Evolutionary conservation across 37 sponge, comb jelly and placozoan species (phyloP), one percentile per base, ranked within the genome.

Genomic region (Bolinopsis microptera): DNA sequence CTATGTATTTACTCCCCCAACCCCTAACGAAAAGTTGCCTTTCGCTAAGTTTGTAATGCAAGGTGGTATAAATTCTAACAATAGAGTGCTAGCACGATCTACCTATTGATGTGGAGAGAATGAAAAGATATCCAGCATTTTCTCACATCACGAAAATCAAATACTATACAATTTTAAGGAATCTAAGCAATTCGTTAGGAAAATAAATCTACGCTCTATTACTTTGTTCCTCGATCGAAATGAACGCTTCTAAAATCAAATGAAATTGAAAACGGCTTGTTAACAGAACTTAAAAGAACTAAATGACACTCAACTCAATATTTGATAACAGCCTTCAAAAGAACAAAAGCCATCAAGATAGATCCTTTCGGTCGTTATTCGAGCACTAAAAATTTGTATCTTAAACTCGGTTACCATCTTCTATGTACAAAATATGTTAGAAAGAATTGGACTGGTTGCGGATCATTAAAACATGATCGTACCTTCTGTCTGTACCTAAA

Each of bases 81-180:
- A 48, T 80, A 93, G 76, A 36, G 76, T 61, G 0, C 76, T 93
- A 16, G 36, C 82, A 32, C 0, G 67, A 38, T n/a, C n/a, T n/a
- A n/a, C n/a, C n/a, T n/a, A n/a, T n/a, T n/a, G n/a, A n/a, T n/a
- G n/a, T n/a, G n/a, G n/a, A n/a, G n/a, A n/a, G n/a, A n/a, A n/a
- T 48, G 61, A 48, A 13, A 48, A 18, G 5, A 18, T 18, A 48
- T 48, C 61, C 61, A 48, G 61, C 61, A 48, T 48, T 13, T 48
- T 48, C 61, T 48, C 61, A 48, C 61, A 48, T 18, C n/a, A n/a
- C n/a, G n/a, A n/a, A n/a, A n/a, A n/a, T n/a, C n/a, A n/a, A n/a
- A n/a, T n/a, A n/a, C 61, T 5, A 18, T 48, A 18, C 61, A 13
- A 5, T 48, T 48, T 13, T 13, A 48, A 48, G 61, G 61, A 48